Conservation (phyloP, 2,797 vertebrate genomes). For the Chelonia mydas region DNA sequence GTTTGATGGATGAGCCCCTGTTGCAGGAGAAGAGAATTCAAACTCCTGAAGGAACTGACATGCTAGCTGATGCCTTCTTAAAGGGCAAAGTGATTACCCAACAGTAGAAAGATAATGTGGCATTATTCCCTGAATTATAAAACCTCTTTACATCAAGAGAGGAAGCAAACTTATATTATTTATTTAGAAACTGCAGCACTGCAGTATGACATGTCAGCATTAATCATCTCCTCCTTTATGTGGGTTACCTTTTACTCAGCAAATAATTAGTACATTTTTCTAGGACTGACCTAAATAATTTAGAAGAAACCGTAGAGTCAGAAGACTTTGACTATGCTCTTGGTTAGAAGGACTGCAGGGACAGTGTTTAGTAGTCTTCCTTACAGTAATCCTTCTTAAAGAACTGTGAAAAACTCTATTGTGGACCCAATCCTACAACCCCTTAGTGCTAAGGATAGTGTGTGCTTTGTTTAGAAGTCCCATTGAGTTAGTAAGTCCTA, state of each 20-base stretch:
- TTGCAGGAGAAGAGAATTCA: neutral
- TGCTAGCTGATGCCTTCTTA: neutral
- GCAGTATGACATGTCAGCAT: neutral
- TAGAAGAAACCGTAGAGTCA: neutral
- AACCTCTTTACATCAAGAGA: neutral
- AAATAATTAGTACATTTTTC: conserved; percentile 12
- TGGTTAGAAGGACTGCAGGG: neutral
- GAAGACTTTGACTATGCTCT: neutral
- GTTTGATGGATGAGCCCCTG: neutral
- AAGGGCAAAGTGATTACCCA: neutral
- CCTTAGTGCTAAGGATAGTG: neutral
- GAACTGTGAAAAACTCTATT: neutral
- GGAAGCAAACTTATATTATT: conserved; percentile 7
- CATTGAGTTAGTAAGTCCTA: neutral
- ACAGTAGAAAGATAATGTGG: neutral
- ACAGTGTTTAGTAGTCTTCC: neutral
- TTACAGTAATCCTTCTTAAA: neutral
- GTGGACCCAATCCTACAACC: fast-evolving
- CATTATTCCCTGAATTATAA: neutral
- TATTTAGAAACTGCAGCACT: conserved; percentile 13
- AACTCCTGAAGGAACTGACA: neutral
- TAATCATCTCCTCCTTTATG: neutral
- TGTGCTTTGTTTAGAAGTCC: neutral
- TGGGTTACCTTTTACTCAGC: conserved; percentile 12
- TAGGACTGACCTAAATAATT: conserved; percentile 24